Conservation (phyloP, 2,113 vertebrate genomes). For the Phalacrocorax pelagicus region DNA sequence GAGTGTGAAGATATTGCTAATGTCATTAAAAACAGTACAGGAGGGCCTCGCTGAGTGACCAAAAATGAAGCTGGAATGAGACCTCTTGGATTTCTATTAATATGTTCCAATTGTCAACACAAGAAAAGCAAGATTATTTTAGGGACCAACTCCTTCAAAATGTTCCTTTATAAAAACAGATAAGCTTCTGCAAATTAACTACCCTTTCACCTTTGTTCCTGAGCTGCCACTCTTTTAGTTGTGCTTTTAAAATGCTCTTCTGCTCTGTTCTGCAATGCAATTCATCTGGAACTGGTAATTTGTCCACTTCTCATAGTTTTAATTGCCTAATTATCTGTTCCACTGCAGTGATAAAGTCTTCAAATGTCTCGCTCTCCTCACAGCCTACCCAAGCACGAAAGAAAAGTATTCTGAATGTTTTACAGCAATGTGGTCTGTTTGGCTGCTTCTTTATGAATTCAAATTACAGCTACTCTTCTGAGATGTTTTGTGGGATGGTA, state of each 20-base stretch:
- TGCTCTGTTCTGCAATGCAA: not conserved
- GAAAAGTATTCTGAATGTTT: not conserved
- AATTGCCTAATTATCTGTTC: slow-evolving; percentile 55
- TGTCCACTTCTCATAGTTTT: slow-evolving; percentile 37
- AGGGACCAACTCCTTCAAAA: not conserved
- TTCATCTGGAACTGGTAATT: slow-evolving; percentile 39
- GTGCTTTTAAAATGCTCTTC: not conserved
- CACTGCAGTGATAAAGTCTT: slow-evolving; percentile 28
- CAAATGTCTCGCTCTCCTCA: not conserved
- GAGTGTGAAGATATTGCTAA: not conserved
- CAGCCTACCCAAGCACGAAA: not conserved
- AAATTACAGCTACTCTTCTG: not conserved
- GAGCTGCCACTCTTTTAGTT: not conserved
- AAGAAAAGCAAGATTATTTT: not conserved
- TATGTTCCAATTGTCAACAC: not conserved
- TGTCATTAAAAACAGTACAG: not conserved
- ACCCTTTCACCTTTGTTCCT: not conserved
- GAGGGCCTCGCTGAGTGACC: not conserved
- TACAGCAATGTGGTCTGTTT: not conserved
- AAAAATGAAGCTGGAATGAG: not conserved
- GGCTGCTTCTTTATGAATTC: not conserved
- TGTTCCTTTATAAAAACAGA: not conserved
- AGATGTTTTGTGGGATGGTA: not conserved
- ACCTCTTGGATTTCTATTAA: not conserved
- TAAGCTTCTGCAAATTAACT: not conserved